These are phyloP conservation scores for Thalassarche chlororhynchos DNA, from an alignment of 2,113 vertebrate species.

Conservation along the genomic window DNA sequence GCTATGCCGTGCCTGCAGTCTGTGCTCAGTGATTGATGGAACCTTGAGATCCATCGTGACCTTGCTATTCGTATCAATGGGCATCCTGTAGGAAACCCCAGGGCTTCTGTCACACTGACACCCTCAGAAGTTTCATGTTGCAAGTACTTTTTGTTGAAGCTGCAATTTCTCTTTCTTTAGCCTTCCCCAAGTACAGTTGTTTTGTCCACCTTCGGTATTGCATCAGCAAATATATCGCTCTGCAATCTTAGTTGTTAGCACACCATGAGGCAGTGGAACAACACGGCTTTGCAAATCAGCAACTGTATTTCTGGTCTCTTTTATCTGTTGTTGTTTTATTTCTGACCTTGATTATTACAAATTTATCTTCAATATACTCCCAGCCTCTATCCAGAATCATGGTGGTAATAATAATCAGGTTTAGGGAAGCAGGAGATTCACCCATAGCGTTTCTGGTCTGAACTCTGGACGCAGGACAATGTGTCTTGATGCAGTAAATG, in stretches of 20 bases:
- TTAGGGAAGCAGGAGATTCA: not conserved
- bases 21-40: not conserved
- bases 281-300: not conserved
- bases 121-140: not conserved
- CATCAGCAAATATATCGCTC: not conserved
- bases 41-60: slow-evolving; percentile 12
- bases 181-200: not conserved
- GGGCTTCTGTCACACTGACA: slow-evolving; percentile 26
- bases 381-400: not conserved
- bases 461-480: not conserved
- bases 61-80: not conserved
- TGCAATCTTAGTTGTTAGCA: not conserved
- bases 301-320: not conserved
- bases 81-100: not conserved
- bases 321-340: not conserved
- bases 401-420: not conserved
- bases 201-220: not conserved
- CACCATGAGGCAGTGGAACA: not conserved
- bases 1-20: not conserved
- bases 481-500: not conserved
- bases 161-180: not conserved
- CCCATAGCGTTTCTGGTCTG: not conserved
- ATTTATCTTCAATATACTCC: not conserved
- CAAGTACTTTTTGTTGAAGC: slow-evolving; percentile 26
- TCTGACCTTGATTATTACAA: not conserved